Evolutionary conservation across 2,113 vertebrate genomes (phyloP).

Genomic region (Phrynosoma blainvillii): DNA sequence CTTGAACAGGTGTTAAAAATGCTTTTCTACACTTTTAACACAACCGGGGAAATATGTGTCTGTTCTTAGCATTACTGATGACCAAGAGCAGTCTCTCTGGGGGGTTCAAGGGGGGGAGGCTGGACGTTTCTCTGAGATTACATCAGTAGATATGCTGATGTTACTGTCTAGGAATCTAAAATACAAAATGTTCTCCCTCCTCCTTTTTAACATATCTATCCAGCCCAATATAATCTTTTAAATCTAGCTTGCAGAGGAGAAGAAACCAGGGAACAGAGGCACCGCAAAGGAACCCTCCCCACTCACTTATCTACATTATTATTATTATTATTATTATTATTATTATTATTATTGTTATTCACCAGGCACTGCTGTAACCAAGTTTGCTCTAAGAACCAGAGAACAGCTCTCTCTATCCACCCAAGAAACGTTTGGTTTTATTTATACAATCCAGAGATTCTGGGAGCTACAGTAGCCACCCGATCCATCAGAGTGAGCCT

Average conservation of each 20-base stretch:
- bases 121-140: conserved; percentile 49
- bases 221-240: conserved; percentile 51
- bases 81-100: conserved; percentile 1
- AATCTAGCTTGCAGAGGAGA: background rate
- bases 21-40: background rate
- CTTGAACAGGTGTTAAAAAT: background rate
- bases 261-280: background rate
- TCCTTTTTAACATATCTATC: background rate
- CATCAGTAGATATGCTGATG: conserved; percentile 70
- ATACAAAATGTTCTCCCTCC: background rate
- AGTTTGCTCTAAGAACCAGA: background rate
- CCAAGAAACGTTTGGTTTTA: background rate
- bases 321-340: too few species aligned
- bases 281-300: too few species aligned
- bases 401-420: background rate
- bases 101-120: background rate
- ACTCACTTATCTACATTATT: too few species aligned
- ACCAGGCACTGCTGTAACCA: too few species aligned
- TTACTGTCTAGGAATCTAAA: conserved; percentile 72
- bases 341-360: too few species aligned
- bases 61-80: background rate
- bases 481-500: too few species aligned
- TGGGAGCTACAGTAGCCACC: background rate
- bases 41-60: background rate
- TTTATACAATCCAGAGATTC: background rate